Percentiles rank a stretch among this genome's conserved stretches.
These are phyloP conservation scores for Bombus confusus DNA, from an alignment of 1,140 invertebrate genomes.

Conservation along the genomic window DNA sequence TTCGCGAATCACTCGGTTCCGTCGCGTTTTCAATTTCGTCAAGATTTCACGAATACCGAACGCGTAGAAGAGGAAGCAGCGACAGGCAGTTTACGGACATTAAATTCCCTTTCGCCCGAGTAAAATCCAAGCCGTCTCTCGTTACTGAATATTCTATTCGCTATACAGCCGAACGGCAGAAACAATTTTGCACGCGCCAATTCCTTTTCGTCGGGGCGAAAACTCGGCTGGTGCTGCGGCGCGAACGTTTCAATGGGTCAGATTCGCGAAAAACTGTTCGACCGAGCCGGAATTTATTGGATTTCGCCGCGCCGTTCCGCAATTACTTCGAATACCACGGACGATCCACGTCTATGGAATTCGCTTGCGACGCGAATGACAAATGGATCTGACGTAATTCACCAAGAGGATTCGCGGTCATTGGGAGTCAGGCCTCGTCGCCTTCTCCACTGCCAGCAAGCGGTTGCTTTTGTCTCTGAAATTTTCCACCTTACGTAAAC, in stretches of 20 bases:
- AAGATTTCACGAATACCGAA: too few relatives aligned
- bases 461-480: conserved; percentile 13
- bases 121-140: neutral
- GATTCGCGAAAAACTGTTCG: conserved; percentile 13
- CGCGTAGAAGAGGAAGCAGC: too few relatives aligned
- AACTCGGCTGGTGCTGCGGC: too few relatives aligned
- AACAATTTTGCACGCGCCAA: neutral
- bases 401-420: conserved; percentile 18
- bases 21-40: too few relatives aligned
- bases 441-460: too few relatives aligned
- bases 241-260: neutral
- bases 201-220: neutral
- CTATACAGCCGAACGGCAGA: too few relatives aligned
- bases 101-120: neutral
- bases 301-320: neutral
- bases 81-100: neutral
- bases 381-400: conserved; percentile 49
- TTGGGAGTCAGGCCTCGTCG: conserved; percentile 32
- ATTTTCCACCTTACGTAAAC: conserved; percentile 23
- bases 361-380: conserved; percentile 33
- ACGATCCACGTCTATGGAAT: conserved; percentile 14
- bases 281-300: conserved; percentile 9
- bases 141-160: neutral
- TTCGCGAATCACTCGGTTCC: too few relatives aligned
- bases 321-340: conserved; percentile 38